Base-by-base conservation (phyloP, 2,797 vertebrate genomes). In the Xenentodon cancila region DNA sequence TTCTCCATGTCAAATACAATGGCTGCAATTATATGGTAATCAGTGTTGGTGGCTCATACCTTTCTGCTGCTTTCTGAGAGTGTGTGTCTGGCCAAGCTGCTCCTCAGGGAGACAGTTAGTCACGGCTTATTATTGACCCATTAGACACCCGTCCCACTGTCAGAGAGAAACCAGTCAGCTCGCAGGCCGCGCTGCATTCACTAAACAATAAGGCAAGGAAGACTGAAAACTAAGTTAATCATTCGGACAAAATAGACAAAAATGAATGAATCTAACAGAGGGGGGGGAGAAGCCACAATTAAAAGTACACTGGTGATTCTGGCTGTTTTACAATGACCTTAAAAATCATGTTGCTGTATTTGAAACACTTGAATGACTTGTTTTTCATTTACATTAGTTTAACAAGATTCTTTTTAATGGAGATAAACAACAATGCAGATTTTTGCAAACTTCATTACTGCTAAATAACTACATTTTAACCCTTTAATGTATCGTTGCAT, bases 21-120 rank as follows among this genome's bases (percentile, higher is more conserved):
- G 87, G 90, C 84, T 78, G 84, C 94, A 96, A 95, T 97, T 96
- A 96, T 95, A 95, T 96, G 95, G 94, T 95, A 94, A 96, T 96
- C 94, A 94, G 92, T 27, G 73, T 93, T 94, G 92, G 92, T 90
- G 89, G 93, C 92, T 93, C 92, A 90, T 92, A 88, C 87, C 76
- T 82, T 87, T 88, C 88, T 93, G 86, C 82, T 86, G 88, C 88
- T 88, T 85, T 89, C 82, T 88, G 88, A 61, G 79, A 84, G 87
- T 89, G 84, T 88, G 88, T 89, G 92, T 89, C 89, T 89, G 89
- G 91, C 89, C 85, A 76, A 81, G 88, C 93, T 92, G 92, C 92
- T 92, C 92, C 92, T 88, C 84, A 69, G 89, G 90, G 90, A 92
- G 80, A 85, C 81, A 84, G 91, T 93, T 93, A 92, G 93, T 93